Evolutionary conservation across 2,888 invertebrate species (phyloP).

Genomic region (Rhamnusium bicolor): DNA sequence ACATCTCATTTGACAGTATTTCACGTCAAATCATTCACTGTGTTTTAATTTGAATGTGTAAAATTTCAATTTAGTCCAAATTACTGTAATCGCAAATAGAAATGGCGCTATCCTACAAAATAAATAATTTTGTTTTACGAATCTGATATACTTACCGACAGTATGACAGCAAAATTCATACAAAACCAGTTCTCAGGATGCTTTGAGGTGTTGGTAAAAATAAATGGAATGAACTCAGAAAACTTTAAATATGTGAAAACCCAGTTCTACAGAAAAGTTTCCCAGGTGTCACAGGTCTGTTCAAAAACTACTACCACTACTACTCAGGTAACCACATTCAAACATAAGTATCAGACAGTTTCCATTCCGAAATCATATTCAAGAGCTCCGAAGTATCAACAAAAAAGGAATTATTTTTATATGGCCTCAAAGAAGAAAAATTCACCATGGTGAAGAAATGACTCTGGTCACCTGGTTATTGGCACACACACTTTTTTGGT

Average conservation of each 20-base stretch:
- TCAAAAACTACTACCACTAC: slow-evolving; percentile 9
- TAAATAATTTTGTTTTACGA: not conserved
- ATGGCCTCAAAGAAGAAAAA: slow-evolving; percentile 54
- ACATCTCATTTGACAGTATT: not conserved
- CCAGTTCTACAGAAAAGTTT: slow-evolving; percentile 51
- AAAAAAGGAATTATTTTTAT: slow-evolving; percentile 56
- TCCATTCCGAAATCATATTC: slow-evolving; percentile 46
- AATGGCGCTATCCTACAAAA: not conserved
- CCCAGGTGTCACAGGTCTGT: slow-evolving; percentile 3
- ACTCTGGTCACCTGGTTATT: slow-evolving; percentile 58
- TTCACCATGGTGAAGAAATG: slow-evolving; percentile 54
- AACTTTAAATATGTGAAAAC: slow-evolving; percentile 54
- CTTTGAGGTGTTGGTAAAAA: slow-evolving; percentile 50
- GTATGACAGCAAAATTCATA: slow-evolving; percentile 33
- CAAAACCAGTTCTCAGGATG: slow-evolving; percentile 46
- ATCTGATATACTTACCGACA: not conserved
- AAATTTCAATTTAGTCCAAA: not conserved
- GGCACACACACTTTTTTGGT: slow-evolving; percentile 63
- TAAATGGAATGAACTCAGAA: slow-evolving; percentile 47
- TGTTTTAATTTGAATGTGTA: not conserved
- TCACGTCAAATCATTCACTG: not conserved
- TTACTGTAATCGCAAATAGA: not conserved
- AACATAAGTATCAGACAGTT: slow-evolving; percentile 53
- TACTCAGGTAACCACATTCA: slow-evolving; percentile 36
- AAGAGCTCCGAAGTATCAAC: slow-evolving; percentile 50